These are phyloP conservation scores for Ptilonorhynchus violaceus DNA, from an alignment of 2,113 vertebrate species.

Conservation along the genomic window DNA sequence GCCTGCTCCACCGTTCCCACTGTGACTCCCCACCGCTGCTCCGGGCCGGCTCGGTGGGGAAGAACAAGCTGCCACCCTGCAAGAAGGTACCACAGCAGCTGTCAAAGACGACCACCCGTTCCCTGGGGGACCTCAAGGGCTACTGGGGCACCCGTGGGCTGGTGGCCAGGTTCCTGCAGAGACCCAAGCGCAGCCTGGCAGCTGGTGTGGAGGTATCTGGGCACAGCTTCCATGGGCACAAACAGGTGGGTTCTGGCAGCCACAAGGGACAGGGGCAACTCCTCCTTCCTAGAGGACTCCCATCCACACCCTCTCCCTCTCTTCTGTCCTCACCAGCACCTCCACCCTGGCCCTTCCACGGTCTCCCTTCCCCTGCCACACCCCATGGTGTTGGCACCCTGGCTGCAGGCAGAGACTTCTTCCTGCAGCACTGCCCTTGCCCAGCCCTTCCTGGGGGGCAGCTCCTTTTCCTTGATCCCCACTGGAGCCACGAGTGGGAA, in stretches of 20 bases:
- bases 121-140: constrained; percentile 91
- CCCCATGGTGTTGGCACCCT: fast-evolving
- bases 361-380: background rate
- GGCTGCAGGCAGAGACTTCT: background rate
- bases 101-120: constrained; percentile 75
- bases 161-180: constrained; percentile 90
- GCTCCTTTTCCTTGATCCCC: background rate
- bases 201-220: constrained; percentile 68
- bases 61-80: constrained; percentile 37
- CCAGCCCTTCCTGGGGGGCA: background rate
- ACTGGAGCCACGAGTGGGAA: background rate
- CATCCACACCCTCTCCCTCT: no score
- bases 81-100: constrained; percentile 38
- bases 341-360: fast-evolving
- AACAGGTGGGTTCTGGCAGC: constrained; percentile 64
- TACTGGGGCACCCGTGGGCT: constrained; percentile 79
- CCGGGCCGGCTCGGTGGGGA: constrained; percentile 54
- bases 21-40: constrained; percentile 71
- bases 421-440: background rate
- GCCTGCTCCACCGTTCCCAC: constrained; percentile 73
- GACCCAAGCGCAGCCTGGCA: constrained; percentile 82
- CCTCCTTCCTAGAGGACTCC: background rate
- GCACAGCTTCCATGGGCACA: constrained; percentile 74
- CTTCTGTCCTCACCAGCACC: background rate
- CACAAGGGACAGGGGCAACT: background rate